Evolutionary conservation across 2,888 invertebrate species (phyloP), one percentile per base, ranked within the genome.

Genomic region (Subacronicta megacephala): DNA sequence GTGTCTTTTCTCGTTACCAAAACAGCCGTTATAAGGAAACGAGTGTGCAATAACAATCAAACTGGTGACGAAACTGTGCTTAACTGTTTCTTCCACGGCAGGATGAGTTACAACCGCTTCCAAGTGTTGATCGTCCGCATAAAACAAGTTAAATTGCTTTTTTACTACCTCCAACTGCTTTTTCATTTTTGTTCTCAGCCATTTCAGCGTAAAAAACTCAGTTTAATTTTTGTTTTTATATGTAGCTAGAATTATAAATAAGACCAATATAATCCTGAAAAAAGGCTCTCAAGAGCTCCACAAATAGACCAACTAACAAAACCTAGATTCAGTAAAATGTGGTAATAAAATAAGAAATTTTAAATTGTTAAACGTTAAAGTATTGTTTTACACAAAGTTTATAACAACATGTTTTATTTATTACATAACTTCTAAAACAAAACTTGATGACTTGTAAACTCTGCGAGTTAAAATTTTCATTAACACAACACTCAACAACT

Each of bases 121-220:
- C 41, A 57, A 73, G 70, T 73, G 61, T 74, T 72, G 60, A 66
- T 67, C 54, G 63, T 73, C 56, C 40, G 46, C 51, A 51, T 67
- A 74, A 75, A 75, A 77, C 62, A 73, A 77, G 52, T 68, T 70
- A 60, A 67, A 81, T 69, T 71, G 60, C 68, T 66, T 74, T 70
- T 76, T 77, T 78, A 72, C 62, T 60, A 53, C 47, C 36, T 36
- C 43, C 38, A 35, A 33, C 29, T 16, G 16, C 23, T 51, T 61
- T 29, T 52, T 47, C 43, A 33, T 1, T 40, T 40, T 46, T 23
- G 1, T 31, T 18, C 6, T 15, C 12, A 13, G 7, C 2, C 29
- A 13, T 47, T 50, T 37, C 12, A 43, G 2, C 31, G 3, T 16
- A 7, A 26, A 40, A 37, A 49, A 13, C 7, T 16, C 31, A 12